Base-by-base conservation (phyloP, 2,113 vertebrate species). In the Elachura formosa region DNA sequence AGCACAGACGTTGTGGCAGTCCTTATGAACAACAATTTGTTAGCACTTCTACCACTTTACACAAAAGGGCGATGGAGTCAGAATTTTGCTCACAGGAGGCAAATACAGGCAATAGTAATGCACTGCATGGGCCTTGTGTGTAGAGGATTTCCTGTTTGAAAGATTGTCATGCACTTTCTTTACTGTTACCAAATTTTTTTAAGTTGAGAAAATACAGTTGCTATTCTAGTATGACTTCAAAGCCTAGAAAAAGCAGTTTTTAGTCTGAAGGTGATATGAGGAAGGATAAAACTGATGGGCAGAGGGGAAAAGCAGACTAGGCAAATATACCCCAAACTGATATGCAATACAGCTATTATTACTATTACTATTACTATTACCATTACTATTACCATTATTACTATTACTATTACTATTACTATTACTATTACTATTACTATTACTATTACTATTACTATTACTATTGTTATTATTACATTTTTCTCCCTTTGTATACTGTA, bases 1-100 rank as follows among this genome's bases (percentile, higher is more conserved):
- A 88, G 58, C 49, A 61, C 0, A 51, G 48, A 12, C 16, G 43
- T 14, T 48, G 58, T 68, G n/a, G 16, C n/a, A 61, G 36, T 48
- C 31, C n/a, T 52, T n/a, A 38, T 0, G 5, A 84, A 41, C n/a
- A 11, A 15, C 3, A 74, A 3, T 21, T 45, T 0, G 0, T 58
- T 67, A 67, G 6, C 56, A 28, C 12, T 23, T 45, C 62, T 51
- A 13, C n/a, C 23, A 8, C 51, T 40, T 76, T 31, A 13, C 55
- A 45, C 11, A 45, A 51, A 72, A 72, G 52, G 13, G 25, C 18
- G 67, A 45, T 12, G 52, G 49, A 21, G 14, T 66, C 68, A 58
- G 55, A 62, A 58, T 36, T 90, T 59, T 17, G 28, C n/a, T 61
- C 63, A 61, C 33, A 36, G 61, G 67, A 86, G 21, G 33, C 26